Evolutionary conservation across 2,113 vertebrate genomes (phyloP).

Genomic region (Chroicocephalus ridibundus): DNA sequence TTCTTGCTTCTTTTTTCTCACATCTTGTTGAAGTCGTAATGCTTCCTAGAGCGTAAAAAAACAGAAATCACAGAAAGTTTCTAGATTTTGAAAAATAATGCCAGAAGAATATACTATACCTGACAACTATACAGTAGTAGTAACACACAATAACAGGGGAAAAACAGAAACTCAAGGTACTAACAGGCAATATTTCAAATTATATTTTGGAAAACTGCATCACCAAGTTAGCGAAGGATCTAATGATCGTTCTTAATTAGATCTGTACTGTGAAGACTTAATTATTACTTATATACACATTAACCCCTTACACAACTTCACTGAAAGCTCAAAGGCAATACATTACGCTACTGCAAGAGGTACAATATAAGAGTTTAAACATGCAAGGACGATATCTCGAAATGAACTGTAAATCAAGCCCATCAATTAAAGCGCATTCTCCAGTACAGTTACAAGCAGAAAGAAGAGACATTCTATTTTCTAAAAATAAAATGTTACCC

Average conservation of each 20-base stretch:
- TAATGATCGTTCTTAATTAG: background rate
- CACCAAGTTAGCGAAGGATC: background rate
- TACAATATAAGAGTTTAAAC: background rate
- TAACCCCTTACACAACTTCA: background rate
- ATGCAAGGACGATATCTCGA: background rate
- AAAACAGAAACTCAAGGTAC: background rate
- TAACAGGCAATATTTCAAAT: background rate
- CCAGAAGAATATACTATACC: background rate
- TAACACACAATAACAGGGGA: background rate
- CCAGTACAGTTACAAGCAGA: background rate
- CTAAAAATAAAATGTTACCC: background rate
- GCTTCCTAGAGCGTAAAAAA: constrained; percentile 81
- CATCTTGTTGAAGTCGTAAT: constrained; percentile 92
- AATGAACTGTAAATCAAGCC: background rate
- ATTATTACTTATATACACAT: background rate
- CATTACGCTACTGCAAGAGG: background rate
- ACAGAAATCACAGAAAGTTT: background rate
- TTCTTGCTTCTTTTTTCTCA: constrained; percentile 96
- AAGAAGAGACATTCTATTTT: background rate
- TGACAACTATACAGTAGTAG: background rate
- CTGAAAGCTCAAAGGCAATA: background rate
- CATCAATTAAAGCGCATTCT: background rate
- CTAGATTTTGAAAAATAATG: constrained; percentile 15
- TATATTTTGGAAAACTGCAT: background rate
- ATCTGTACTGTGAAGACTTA: background rate